A percentile compares a stretch with the other conserved stretches of the same genome.
These are phyloP conservation scores for Hydropsyche betteni DNA, from an alignment of 2,888 invertebrate genomes.

Conservation along the genomic window DNA sequence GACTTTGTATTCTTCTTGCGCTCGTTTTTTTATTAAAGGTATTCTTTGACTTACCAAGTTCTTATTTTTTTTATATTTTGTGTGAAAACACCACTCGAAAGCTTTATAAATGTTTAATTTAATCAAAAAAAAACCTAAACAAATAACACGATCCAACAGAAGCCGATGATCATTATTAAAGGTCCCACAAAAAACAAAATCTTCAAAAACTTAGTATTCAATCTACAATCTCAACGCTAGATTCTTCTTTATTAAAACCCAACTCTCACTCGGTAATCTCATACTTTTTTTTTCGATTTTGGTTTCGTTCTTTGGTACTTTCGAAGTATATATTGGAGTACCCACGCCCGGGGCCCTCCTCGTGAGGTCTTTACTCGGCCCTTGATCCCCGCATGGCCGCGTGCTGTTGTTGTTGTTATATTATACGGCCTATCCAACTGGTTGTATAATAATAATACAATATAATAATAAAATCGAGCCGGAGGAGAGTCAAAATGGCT, in stretches of 20 bases:
- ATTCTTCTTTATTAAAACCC: constrained; percentile 24
- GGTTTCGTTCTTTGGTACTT: constrained; percentile 17
- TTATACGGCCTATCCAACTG: constrained; percentile 24
- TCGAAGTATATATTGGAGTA: constrained; percentile 12
- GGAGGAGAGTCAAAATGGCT: too few species aligned
- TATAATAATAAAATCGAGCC: background rate
- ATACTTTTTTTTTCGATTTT: constrained; percentile 15
- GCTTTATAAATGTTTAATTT: too few species aligned
- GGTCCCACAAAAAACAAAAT: too few species aligned
- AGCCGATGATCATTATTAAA: too few species aligned
- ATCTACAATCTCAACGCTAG: background rate
- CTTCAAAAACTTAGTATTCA: too few species aligned
- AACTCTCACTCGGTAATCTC: background rate
- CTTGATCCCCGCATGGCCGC: constrained; percentile 19
- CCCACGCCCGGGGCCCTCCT: constrained; percentile 28
- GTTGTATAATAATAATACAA: constrained; percentile 4
- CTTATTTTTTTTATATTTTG: too few species aligned
- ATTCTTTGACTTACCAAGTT: too few species aligned
- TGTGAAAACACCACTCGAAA: too few species aligned
- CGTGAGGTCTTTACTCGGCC: constrained; percentile 38
- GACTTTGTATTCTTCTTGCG: constrained; percentile 17
- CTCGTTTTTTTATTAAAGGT: too few species aligned
- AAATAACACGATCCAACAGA: too few species aligned
- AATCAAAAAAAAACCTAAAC: too few species aligned
- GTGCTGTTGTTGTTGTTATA: background rate